Evolutionary conservation across 2,113 vertebrate genomes (phyloP).

Genomic region (Symphodus melops): DNA sequence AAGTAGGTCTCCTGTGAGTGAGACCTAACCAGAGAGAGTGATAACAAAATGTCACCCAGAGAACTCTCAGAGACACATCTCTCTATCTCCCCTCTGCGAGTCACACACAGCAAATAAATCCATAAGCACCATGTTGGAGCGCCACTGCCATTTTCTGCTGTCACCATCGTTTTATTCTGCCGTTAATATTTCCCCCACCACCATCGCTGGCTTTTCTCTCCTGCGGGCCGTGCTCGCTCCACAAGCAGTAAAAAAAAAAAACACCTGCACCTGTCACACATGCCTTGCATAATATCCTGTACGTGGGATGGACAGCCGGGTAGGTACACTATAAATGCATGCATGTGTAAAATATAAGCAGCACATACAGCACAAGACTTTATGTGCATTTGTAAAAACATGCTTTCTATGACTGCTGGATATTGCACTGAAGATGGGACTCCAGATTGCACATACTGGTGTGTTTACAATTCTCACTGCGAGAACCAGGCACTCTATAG

Average conservation of each 20-base stretch:
- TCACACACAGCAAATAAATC: slow-evolving; percentile 59
- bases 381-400: slow-evolving; percentile 20
- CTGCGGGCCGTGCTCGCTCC: slow-evolving; percentile 54
- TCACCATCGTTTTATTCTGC: slow-evolving; percentile 76
- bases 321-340: slow-evolving; percentile 12
- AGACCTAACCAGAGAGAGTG: slow-evolving; percentile 12
- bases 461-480: not conserved
- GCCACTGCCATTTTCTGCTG: slow-evolving; percentile 72
- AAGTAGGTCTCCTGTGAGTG: slow-evolving; percentile 27
- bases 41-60: slow-evolving; percentile 41
- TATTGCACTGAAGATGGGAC: not conserved
- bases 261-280: slow-evolving; percentile 59
- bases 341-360: not conserved
- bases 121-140: slow-evolving; percentile 64
- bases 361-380: not conserved
- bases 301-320: slow-evolving; percentile 15
- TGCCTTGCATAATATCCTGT: slow-evolving; percentile 42
- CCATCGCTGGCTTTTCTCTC: slow-evolving; percentile 40
- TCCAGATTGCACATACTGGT: not conserved
- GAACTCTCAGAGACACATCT: slow-evolving; percentile 28
- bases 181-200: slow-evolving; percentile 70
- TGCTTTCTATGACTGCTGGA: not conserved
- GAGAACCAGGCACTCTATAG: not conserved
- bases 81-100: slow-evolving; percentile 20
- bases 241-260: slow-evolving; percentile 50